Evolutionary conservation across 2,113 vertebrate species (phyloP).

Genomic region (Leucopsar rothschildi): DNA sequence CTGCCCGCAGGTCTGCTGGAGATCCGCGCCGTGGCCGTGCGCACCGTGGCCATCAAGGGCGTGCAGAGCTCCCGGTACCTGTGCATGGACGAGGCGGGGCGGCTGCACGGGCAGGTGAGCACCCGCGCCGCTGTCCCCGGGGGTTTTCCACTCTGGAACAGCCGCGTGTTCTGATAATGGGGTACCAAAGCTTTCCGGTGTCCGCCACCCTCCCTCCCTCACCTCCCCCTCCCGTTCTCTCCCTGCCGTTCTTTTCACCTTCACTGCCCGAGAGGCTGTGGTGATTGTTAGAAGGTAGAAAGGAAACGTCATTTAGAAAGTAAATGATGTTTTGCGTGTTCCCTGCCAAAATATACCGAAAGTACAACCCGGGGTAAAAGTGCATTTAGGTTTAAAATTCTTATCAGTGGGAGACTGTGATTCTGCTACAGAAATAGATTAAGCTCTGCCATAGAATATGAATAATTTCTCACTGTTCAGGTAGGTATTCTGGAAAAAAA

Average conservation of each 20-base stretch:
- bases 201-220: background rate
- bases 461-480: constrained; percentile 13
- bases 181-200: background rate
- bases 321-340: fast-evolving
- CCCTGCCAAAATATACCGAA: background rate
- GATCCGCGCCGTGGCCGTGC: constrained; percentile 82
- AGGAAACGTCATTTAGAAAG: background rate
- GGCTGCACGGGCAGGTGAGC: constrained; percentile 84
- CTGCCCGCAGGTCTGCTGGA: constrained; percentile 84
- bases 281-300: background rate
- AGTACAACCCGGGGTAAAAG: background rate
- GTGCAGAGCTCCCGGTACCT: constrained; percentile 83
- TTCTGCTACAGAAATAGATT: background rate
- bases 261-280: background rate
- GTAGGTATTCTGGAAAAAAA: background rate
- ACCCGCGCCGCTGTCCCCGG: background rate
- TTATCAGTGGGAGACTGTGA: background rate
- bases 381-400: background rate
- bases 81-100: constrained; percentile 84
- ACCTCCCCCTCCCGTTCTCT: no score
- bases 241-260: background rate
- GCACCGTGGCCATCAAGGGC: constrained; percentile 88
- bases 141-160: background rate
- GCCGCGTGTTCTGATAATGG: fast-evolving
- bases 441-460: background rate